phyloP scores from a whole-genome alignment of 2,113 vertebrate species.

The Cyprinus carpio region DNA sequence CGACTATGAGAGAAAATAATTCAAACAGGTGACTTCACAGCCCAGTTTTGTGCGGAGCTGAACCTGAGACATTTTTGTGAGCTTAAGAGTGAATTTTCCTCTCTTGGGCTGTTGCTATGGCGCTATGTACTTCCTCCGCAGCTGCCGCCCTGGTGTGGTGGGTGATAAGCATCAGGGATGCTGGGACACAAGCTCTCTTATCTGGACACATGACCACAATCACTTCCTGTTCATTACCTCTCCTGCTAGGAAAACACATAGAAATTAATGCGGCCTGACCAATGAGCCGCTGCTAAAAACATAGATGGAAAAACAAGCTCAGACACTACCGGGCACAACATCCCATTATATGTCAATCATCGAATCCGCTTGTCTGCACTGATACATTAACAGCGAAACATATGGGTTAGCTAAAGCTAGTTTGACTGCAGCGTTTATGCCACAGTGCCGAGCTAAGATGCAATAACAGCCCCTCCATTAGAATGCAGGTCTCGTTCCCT shows the following conservation, averaged over 20 bases:
- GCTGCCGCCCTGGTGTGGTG: constrained; percentile 28
- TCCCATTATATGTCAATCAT: constrained; percentile 40
- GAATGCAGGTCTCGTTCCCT: constrained; percentile 46
- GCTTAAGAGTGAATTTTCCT: constrained; percentile 5
- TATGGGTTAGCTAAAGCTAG: constrained; percentile 26
- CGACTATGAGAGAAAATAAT: not conserved
- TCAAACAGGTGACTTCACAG: not conserved
- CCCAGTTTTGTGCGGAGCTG: not conserved
- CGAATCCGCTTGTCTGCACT: constrained; percentile 1
- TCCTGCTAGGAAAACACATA: constrained; percentile 42
- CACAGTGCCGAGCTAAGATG: not conserved
- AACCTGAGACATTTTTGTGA: constrained; percentile 11
- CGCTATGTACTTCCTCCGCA: constrained; percentile 34
- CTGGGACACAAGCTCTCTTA: constrained; percentile 34
- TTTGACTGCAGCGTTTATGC: not conserved
- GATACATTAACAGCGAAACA: not conserved
- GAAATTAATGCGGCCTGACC: constrained; percentile 43
- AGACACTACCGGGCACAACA: constrained; percentile 31
- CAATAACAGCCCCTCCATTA: constrained; percentile 44
- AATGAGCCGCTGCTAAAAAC: constrained; percentile 38
- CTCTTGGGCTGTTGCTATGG: constrained; percentile 43
- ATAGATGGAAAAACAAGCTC: constrained; percentile 33
- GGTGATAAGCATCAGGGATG: constrained; percentile 44
- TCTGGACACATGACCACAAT: constrained; percentile 44
- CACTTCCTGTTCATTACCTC: constrained; percentile 50